Percentiles rank a stretch among this genome's conserved stretches.
Evolutionary conservation across 2,113 vertebrate genomes (phyloP).

Genomic region (Sialia sialis): DNA sequence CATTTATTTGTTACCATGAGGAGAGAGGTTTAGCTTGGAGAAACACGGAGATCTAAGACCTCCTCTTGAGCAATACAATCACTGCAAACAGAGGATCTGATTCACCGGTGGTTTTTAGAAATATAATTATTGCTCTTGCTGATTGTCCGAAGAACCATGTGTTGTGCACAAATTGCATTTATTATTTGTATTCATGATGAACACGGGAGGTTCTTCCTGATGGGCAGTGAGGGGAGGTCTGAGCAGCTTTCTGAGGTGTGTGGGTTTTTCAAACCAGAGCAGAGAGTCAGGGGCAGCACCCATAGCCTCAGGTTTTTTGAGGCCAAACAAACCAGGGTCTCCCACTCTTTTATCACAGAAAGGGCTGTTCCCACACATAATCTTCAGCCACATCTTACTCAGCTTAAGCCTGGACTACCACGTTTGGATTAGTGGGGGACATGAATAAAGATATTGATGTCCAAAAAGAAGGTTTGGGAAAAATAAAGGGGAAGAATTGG

Average conservation of each 20-base stretch:
- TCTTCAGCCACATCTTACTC: not conserved
- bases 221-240: not conserved
- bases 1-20: not conserved
- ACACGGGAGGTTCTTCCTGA: not conserved
- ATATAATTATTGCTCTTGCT: not conserved
- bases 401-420: not conserved
- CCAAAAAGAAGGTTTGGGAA: not conserved
- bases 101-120: not conserved
- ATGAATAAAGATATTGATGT: rapidly evolving
- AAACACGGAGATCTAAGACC: not conserved
- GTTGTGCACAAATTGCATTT: not conserved
- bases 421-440: not conserved
- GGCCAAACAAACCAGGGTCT: not conserved
- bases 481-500: not conserved
- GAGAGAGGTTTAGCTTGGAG: not conserved
- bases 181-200: not conserved
- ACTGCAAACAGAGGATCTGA: not conserved
- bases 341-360: not conserved
- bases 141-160: not conserved
- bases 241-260: not conserved
- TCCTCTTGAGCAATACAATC: not conserved
- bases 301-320: not conserved
- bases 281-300: not conserved
- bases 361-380: not conserved
- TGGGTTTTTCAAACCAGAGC: rapidly evolving